Conservation (phyloP, 2,113 vertebrate genomes). For the Leptosomus discolor region DNA sequence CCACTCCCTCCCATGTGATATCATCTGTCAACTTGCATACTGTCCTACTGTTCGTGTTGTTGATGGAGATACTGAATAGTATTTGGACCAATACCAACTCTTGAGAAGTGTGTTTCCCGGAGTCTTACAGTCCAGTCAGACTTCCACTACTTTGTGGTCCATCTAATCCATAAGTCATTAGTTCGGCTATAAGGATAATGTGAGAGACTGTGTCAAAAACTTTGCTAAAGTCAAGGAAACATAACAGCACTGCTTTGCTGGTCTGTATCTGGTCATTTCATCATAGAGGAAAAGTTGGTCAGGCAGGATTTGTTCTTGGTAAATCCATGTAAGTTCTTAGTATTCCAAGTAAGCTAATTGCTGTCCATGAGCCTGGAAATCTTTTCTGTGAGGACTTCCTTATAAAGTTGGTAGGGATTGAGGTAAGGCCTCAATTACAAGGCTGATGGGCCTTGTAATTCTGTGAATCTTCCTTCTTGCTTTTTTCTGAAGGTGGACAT, state of each 20-base stretch:
- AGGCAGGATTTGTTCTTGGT: neutral
- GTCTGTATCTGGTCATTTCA: neutral
- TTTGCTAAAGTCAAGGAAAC: neutral
- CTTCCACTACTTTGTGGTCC: neutral
- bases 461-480: neutral
- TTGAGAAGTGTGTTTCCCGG: neutral
- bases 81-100: neutral
- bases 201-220: neutral
- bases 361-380: neutral
- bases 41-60: neutral
- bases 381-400: neutral
- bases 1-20: neutral
- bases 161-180: neutral
- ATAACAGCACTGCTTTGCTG: neutral
- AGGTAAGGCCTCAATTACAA: neutral
- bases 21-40: neutral
- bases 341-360: neutral
- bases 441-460: neutral
- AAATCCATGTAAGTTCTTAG: neutral
- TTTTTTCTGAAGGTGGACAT: neutral
- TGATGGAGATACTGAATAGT: neutral
- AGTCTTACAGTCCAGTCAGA: neutral
- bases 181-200: neutral
- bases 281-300: neutral
- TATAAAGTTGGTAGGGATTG: neutral